Percentiles rank a stretch among this genome's conserved stretches.
Evolutionary conservation across 2,113 vertebrate species (phyloP).

Genomic region (Excalfactoria chinensis): DNA sequence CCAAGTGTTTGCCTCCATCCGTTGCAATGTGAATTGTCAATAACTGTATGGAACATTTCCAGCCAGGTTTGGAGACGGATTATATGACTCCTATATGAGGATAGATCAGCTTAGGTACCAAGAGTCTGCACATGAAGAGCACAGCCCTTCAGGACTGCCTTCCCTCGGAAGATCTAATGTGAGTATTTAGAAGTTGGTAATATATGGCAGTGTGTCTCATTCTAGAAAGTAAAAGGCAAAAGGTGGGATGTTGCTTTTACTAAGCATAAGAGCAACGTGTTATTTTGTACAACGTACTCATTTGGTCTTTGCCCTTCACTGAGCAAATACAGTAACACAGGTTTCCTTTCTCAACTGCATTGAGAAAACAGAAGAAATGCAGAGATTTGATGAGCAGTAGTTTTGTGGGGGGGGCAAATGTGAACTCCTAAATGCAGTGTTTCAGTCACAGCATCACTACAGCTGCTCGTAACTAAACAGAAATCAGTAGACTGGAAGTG

Average conservation of each 20-base stretch:
- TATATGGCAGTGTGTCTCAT: not conserved
- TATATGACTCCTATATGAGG: slow-evolving; percentile 96
- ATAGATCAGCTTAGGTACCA: slow-evolving; percentile 91
- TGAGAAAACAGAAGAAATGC: not conserved
- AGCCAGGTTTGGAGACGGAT: slow-evolving; percentile 90
- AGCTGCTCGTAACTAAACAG: not conserved
- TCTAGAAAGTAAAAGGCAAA: not conserved
- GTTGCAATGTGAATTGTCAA: not conserved
- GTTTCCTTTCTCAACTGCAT: not conserved
- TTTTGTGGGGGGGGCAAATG: not conserved
- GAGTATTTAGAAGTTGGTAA: slow-evolving; percentile 73
- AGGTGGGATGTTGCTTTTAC: not conserved
- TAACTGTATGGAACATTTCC: slow-evolving; percentile 60
- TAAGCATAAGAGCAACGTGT: not conserved
- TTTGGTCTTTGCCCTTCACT: not conserved
- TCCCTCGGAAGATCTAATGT: slow-evolving; percentile 89
- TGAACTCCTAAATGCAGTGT: not conserved
- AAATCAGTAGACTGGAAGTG: not conserved
- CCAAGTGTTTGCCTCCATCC: not conserved
- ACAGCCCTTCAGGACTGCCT: slow-evolving; percentile 86
- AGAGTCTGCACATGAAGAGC: slow-evolving; percentile 82
- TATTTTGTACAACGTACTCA: not conserved
- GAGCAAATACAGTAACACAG: not conserved
- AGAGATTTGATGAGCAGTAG: not conserved
- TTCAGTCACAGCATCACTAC: not conserved